Evolutionary conservation across 2,888 invertebrate genomes (phyloP), one percentile per base, ranked within the genome.

Genomic region (Lypha dubia): DNA sequence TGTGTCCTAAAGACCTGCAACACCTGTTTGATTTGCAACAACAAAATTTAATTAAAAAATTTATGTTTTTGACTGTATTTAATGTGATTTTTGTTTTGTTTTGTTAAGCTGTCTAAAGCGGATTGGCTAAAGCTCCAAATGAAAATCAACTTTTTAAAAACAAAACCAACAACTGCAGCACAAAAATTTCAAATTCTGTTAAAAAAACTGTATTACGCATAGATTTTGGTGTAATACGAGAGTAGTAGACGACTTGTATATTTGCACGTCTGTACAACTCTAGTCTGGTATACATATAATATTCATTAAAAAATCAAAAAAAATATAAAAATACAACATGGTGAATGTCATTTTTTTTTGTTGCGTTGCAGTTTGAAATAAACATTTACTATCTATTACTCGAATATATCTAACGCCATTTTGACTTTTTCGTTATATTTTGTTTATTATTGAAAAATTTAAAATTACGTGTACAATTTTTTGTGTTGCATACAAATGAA

Each of bases 21-120:
- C 84, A 84, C 84, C 81, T 84, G 84, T 84, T 84, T 84, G 35
- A 76, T 80, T 70, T 70, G 75, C 70, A 70, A 58, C 70, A 76
- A 81, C 46, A 71, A 70, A 75, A 62, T 60, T 67, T 53, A 75
- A 79, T 79, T 79, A 79, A 79, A 79, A 79, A 77, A 77, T 38
- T 11, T 68, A 38, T 77, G 38, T 49, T 49, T 76, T 46, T 32
- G 41, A 62, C 51, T 71, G 38, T 62, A 84, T 84, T 84, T 84
- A 70, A 84, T 74, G 84, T 84, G 81, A 84, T 84, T 81, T 76
- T 68, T n/a, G n/a, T n/a, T 83, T 68, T 53, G 11, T 63, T 67
- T 76, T 67, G 77, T 74, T 84, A 75, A 84, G 81, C 84, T 81
- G 81, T 84, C 81, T 77, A 84, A 84, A 81, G 84, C 84, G 84